These are phyloP conservation scores for Hyposoter didymator DNA, from an alignment of 2,888 invertebrate species.

Conservation along the genomic window DNA sequence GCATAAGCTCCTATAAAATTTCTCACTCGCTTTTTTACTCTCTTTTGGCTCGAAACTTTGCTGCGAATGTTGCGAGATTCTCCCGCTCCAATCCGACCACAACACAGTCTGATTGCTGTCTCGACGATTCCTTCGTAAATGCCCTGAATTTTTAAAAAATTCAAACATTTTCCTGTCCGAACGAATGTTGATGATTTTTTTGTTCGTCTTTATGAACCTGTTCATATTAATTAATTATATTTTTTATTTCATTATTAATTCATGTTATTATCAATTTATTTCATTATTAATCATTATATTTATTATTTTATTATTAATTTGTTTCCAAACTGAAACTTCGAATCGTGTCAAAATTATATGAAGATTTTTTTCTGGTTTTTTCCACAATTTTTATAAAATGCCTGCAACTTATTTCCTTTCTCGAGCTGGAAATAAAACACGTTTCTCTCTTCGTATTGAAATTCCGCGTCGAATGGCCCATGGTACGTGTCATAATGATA, in stretches of 20 bases:
- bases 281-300: too few relatives aligned
- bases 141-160: background rate
- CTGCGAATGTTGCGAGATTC: conserved; percentile 45
- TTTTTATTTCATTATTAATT: too few relatives aligned
- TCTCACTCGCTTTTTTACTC: conserved; percentile 18
- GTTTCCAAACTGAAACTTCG: too few relatives aligned
- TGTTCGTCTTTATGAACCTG: too few relatives aligned
- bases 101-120: background rate
- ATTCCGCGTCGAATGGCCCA: background rate
- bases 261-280: too few relatives aligned
- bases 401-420: background rate
- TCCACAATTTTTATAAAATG: background rate
- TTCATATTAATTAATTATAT: too few relatives aligned
- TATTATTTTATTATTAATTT: too few relatives aligned
- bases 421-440: background rate
- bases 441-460: background rate
- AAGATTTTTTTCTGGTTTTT: background rate
- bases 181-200: too few relatives aligned
- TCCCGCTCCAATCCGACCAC: conserved; percentile 22
- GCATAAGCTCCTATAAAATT: conserved; percentile 21
- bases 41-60: conserved; percentile 23
- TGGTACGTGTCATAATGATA: background rate
- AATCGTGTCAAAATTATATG: too few relatives aligned
- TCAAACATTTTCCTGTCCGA: background rate
- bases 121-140: background rate